A percentile compares a stretch with the other conserved stretches of the same genome.
Conservation (phyloP, 2,797 vertebrate species). For the Benthosema pterotum region DNA sequence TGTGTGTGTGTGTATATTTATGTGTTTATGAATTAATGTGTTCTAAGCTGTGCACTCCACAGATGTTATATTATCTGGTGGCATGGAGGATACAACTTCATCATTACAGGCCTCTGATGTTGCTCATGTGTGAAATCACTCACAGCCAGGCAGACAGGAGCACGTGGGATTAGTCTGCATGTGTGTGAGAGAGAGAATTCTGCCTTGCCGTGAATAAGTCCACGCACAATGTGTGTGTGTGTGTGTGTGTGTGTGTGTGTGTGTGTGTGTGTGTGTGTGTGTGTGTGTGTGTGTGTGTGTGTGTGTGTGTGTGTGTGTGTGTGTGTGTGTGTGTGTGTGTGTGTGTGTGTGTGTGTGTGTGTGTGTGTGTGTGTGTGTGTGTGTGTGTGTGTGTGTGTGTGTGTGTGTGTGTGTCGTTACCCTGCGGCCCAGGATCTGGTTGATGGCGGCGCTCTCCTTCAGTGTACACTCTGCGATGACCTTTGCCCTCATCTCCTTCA, state of each 20-base stretch:
- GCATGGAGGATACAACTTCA: no score
- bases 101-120: conserved; percentile 41
- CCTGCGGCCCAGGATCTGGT: conserved; percentile 97
- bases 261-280: not conserved
- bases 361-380: not conserved
- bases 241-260: conserved; percentile 1
- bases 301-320: not conserved
- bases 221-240: not conserved
- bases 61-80: no score
- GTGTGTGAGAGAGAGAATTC: no score
- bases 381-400: not conserved
- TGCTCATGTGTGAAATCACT: conserved; percentile 56
- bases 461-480: conserved; percentile 98
- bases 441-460: conserved; percentile 98
- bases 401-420: conserved; percentile 73
- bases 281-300: not conserved
- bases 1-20: no score
- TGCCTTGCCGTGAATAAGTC: no score
- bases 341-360: not conserved
- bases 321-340: not conserved
- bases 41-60: no score
- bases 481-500: conserved; percentile 99
- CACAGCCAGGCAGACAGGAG: conserved; percentile 38
- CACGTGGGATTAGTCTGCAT: conserved; percentile 39
- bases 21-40: no score